These are phyloP conservation scores for Todiramphus saurophagus DNA, from an alignment of 2,113 vertebrate species.

Conservation along the genomic window DNA sequence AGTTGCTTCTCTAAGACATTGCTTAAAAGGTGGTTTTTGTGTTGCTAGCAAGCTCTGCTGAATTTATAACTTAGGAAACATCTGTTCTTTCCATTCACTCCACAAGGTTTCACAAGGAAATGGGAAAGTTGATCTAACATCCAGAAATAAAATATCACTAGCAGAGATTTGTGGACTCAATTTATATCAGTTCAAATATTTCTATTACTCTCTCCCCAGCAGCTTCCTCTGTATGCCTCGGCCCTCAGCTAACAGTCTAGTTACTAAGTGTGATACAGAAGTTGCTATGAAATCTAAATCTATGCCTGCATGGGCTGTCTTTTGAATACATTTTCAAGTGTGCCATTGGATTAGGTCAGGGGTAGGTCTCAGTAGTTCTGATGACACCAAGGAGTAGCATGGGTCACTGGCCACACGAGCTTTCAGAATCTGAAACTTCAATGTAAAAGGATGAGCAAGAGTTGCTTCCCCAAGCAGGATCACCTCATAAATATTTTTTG, in stretches of 20 bases:
- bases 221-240: neutral
- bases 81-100: neutral
- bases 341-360: neutral
- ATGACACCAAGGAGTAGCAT: neutral
- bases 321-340: neutral
- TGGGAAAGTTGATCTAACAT: neutral
- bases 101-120: neutral
- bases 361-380: neutral
- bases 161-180: neutral
- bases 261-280: neutral
- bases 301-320: neutral
- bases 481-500: neutral
- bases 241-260: neutral
- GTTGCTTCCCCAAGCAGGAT: neutral
- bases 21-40: neutral
- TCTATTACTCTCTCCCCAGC: neutral
- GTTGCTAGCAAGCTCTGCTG: neutral
- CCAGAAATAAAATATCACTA: neutral
- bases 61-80: neutral
- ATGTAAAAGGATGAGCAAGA: neutral
- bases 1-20: neutral
- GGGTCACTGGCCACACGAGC: neutral
- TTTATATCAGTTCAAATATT: neutral
- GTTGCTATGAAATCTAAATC: neutral
- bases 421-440: neutral